Conservation (phyloP, 2,797 vertebrate genomes). For the Vespertilio murinus region DNA sequence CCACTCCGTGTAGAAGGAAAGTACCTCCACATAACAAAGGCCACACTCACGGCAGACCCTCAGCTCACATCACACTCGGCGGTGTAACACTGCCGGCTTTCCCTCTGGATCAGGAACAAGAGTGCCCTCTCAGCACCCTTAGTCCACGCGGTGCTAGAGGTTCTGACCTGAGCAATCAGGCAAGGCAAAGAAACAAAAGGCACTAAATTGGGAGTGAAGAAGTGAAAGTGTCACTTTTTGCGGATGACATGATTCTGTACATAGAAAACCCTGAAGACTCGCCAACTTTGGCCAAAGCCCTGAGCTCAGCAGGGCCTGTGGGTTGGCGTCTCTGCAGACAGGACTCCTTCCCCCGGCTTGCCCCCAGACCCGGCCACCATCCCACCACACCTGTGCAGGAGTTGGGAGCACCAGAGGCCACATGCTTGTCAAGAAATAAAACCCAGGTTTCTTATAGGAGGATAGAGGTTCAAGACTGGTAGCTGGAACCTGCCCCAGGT, state of each 20-base stretch:
- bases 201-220: neutral
- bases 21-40: neutral
- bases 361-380: neutral
- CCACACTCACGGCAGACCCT: neutral
- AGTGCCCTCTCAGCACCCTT: neutral
- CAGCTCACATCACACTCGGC: neutral
- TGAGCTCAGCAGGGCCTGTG: neutral
- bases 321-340: neutral
- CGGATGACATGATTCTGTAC: neutral
- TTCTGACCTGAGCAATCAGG: no score
- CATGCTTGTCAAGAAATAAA: neutral
- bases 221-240: neutral
- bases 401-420: neutral
- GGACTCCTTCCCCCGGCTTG: no score
- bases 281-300: neutral
- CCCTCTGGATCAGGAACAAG: neutral
- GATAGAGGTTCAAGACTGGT: neutral
- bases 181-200: neutral
- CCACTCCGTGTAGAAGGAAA: neutral
- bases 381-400: neutral
- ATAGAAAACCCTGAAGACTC: neutral
- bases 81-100: neutral
- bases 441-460: neutral
- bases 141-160: rapidly evolving
- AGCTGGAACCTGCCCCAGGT: neutral